Conservation (phyloP, 1,140 invertebrate species). For the Drosophila bifasciata region DNA sequence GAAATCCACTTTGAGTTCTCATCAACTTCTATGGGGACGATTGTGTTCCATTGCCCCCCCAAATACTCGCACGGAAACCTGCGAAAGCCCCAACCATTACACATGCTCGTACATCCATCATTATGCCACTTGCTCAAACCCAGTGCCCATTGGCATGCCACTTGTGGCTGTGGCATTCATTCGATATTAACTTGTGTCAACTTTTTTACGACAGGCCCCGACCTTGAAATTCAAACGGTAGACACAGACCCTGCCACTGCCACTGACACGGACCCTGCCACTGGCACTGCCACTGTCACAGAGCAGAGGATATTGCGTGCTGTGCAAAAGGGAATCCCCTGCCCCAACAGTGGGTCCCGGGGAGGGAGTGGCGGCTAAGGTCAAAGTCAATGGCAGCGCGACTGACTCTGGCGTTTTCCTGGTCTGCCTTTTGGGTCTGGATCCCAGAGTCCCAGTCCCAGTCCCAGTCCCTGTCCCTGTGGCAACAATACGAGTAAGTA, state of each 20-base stretch:
- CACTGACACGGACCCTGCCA: constrained; percentile 11
- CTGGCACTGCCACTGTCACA: constrained; percentile 1
- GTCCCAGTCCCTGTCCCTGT: constrained; percentile 5
- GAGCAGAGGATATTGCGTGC: constrained; percentile 52
- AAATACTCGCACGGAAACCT: too few species aligned
- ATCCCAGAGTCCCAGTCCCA: not conserved
- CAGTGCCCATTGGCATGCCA: not conserved
- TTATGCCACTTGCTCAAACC: not conserved
- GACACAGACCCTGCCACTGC: constrained; percentile 14
- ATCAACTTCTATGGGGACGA: not conserved
- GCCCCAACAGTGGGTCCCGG: not conserved
- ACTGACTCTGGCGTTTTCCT: constrained; percentile 28
- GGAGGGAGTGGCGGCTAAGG: constrained; percentile 49
- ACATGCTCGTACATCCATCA: not conserved
- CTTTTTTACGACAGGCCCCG: constrained; percentile 51
- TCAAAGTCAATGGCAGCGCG: constrained; percentile 54
- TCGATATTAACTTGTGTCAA: constrained; percentile 47
- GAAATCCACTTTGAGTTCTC: too few species aligned
- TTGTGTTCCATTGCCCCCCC: too few species aligned
- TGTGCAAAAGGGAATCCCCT: constrained; percentile 50
- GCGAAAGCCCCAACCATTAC: too few species aligned
- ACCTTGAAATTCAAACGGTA: constrained; percentile 61
- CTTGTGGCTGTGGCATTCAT: constrained; percentile 16
- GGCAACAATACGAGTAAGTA: constrained; percentile 67
- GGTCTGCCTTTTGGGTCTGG: constrained; percentile 19